Base-by-base conservation (phyloP, 2,797 vertebrate species). In the Tapera naevia region DNA sequence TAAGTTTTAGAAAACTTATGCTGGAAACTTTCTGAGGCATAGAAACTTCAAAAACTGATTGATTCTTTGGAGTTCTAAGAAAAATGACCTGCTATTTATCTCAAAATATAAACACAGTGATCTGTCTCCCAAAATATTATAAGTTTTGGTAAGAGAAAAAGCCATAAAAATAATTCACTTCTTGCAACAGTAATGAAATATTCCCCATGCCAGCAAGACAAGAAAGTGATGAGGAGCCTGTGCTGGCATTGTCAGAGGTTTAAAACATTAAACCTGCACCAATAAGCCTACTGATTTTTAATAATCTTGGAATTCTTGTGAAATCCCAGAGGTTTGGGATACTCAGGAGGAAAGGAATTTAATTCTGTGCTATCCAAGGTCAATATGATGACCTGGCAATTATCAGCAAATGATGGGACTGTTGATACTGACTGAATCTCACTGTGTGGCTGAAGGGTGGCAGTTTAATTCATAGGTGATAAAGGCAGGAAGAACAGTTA, bases 141-240 rank as follows among this genome's bases (percentile, higher is more conserved):
- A 53, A 66, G 30, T 2, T 50, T 61, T 71, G 27, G 57, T 80
- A 64, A 93, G 41, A 78, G 57, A 88, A 91, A 83, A 91, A 74
- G 32, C 9, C 37, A 0, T 69, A 65, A 73, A 91, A 95, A 79
- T 86, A 86, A 94, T 69, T 88, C 41, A 71, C 37, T 91, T 93
- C 57, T 90, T 84, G 62, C 80, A 86, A 84, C 24, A 81, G 88
- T 93, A 94, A 88, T 86, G 54, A 94, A 88, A 94, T 96, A 96
- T 72, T 84, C 73, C 93, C 90, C 50, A 18, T 72, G 83, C 86
- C 92, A 90, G 88, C 88, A 94, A 93, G 92, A 86, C 60, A 95
- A 93, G 91, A 95, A 95, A 94, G 70, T 84, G 93, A 91, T 80
- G 83, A 90, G 70, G 66, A 93, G 80, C 86, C 75, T 72, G 66